Evolutionary conservation across 2,113 vertebrate genomes (phyloP).

Genomic region (Mormyrus iriodes): DNA sequence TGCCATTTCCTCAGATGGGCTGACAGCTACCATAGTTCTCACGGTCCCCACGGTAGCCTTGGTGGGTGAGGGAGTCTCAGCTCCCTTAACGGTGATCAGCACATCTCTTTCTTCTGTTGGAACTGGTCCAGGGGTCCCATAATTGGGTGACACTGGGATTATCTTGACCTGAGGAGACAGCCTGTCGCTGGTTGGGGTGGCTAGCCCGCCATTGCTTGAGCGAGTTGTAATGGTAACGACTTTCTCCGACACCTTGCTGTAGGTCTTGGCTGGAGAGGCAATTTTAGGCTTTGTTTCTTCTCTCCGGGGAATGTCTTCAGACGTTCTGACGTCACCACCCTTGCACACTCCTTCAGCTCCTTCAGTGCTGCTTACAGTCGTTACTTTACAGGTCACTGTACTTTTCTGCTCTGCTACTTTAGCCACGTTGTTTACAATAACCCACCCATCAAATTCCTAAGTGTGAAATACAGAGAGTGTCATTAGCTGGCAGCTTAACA

Average conservation of each 20-base stretch:
- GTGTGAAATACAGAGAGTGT: conserved; percentile 74
- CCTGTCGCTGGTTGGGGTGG: conserved; percentile 8
- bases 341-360: conserved; percentile 55
- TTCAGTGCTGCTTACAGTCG: conserved; percentile 63
- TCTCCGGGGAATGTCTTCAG: conserved; percentile 69
- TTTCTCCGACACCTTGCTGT: conserved; percentile 72
- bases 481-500: conserved; percentile 54
- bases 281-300: conserved; percentile 65
- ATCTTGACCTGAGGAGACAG: conserved; percentile 43
- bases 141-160: conserved; percentile 54
- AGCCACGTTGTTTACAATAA: conserved; percentile 82
- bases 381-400: conserved; percentile 67
- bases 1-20: conserved; percentile 28
- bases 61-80: conserved; percentile 54
- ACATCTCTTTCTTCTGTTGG: conserved; percentile 43
- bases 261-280: conserved; percentile 71
- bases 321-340: conserved; percentile 60
- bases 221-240: conserved; percentile 70
- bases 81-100: conserved; percentile 62
- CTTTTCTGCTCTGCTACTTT: conserved; percentile 76
- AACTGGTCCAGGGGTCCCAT: conserved; percentile 67
- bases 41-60: background rate
- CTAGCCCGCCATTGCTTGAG: conserved; percentile 51
- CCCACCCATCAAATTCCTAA: conserved; percentile 76
- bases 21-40: conserved; percentile 3